Evolutionary conservation across 1,140 invertebrate species (phyloP).

Genomic region (Ceratina australensis): DNA sequence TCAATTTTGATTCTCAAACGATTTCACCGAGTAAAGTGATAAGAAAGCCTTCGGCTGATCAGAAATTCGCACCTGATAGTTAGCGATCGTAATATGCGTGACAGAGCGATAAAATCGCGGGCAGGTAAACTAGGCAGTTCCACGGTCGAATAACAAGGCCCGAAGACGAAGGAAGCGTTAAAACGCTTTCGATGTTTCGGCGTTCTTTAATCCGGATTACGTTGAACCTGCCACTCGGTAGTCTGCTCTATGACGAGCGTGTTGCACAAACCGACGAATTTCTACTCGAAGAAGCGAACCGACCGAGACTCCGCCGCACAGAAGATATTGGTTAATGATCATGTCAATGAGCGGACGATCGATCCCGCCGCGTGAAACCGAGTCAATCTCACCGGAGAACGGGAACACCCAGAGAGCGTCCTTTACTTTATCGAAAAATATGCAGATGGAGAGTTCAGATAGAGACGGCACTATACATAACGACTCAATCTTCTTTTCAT

Average conservation of each 20-base stretch:
- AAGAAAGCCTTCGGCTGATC: neutral
- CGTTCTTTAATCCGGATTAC: conserved; percentile 78
- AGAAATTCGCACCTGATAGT: conserved; percentile 27
- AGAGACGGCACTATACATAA: neutral
- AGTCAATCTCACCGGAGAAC: conserved; percentile 38
- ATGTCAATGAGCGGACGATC: conserved; percentile 48
- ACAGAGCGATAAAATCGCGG: conserved; percentile 49
- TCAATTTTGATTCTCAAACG: too few relatives aligned
- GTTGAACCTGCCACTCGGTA: conserved; percentile 69
- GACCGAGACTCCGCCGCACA: too few relatives aligned
- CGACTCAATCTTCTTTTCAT: neutral
- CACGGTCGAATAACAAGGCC: conserved; percentile 11
- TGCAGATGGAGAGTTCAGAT: conserved; percentile 12
- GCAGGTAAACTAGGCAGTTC: conserved; percentile 41
- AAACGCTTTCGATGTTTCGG: conserved; percentile 76
- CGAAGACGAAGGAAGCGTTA: conserved; percentile 57
- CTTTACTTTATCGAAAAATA: conserved; percentile 33
- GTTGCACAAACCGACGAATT: conserved; percentile 48
- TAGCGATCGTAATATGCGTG: conserved; percentile 22
- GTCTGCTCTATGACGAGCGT: conserved; percentile 39
- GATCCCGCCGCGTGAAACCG: conserved; percentile 53
- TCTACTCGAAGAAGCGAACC: too few relatives aligned
- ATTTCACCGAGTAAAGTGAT: too few relatives aligned
- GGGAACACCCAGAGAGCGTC: conserved; percentile 46
- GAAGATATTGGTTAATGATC: conserved; percentile 21